Base-by-base conservation (phyloP, 2,888 invertebrate species). In the Allophyes oxyacanthae region DNA sequence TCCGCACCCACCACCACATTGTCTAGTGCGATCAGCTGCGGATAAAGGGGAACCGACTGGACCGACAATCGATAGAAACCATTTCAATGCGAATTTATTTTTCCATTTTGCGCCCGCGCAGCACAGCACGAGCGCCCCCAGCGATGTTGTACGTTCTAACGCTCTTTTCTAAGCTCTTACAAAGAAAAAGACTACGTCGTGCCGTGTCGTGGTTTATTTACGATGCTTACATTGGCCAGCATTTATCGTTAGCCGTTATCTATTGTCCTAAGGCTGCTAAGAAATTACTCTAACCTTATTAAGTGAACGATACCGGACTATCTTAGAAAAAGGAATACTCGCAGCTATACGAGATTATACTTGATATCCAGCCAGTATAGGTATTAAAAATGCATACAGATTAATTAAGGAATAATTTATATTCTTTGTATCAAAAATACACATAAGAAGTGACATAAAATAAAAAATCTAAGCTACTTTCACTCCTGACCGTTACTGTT, bases 21-120 rank as follows among this genome's bases (percentile, higher is more conserved):
- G 89, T 90, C 90, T 91, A 90, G 86, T 79, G 78, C 87, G 92
- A 92, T 92, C 91, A 88, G 86, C 86, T 87, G 84, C 87, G 89
- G 92, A 92, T 92, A 92, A 92, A 88, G 86, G 88, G 88, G 86
- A 88, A 87, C 87, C 85, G 83, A 84, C 88, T 79, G 83, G 82
- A 82, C 86, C 85, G 73, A 85, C 82, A 80, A 84, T 78, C 88
- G 87, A 91, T 91, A 90, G 83, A 82, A 89, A 89, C 88, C 81
- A 90, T 88, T 90, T 87, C 89, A 88, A 88, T 90, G 89, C 86
- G 88, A 89, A 88, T 82, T 83, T 82, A 78, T 78, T 85, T 88
- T 89, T 89, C 89, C 86, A 87, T 89, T 88, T 89, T 87, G 76
- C 76, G 74, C 77, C 69, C 63, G 69, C 71, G 72, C 72, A 44